Percentiles rank a stretch among this genome's conserved stretches.
Evolutionary conservation across 2,113 vertebrate genomes (phyloP).

Genomic region (Nothocercus julius): DNA sequence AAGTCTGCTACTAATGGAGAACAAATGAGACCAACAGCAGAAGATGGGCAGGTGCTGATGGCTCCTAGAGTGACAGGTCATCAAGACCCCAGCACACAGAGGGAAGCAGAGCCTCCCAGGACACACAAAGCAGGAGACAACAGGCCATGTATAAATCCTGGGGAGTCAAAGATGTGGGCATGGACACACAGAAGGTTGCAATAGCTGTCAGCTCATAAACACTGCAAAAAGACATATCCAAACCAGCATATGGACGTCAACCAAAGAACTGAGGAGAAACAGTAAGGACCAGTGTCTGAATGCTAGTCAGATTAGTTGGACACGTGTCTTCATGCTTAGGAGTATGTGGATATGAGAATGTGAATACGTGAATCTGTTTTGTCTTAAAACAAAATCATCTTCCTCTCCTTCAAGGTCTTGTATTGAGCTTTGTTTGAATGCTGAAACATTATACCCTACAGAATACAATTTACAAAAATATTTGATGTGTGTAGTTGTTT

Average conservation of each 20-base stretch:
- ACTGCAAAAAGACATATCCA: not conserved
- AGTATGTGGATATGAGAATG: not conserved
- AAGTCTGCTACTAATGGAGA: not conserved
- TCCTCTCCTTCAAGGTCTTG: not conserved
- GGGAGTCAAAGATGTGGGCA: not conserved
- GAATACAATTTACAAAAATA: not conserved
- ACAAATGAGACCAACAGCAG: not conserved
- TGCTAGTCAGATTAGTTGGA: not conserved
- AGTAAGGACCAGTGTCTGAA: not conserved
- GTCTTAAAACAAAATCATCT: not conserved
- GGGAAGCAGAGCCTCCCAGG: not conserved
- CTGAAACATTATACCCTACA: rapidly evolving
- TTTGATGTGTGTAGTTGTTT: not conserved
- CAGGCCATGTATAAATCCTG: not conserved
- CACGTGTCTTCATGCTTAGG: not conserved
- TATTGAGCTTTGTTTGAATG: not conserved
- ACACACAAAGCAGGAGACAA: not conserved
- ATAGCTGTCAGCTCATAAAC: not conserved
- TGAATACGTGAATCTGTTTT: not conserved
- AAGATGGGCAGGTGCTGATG: not conserved
- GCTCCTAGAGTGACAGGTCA: not conserved
- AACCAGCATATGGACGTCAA: not conserved
- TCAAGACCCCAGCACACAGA: not conserved
- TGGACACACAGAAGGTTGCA: not conserved
- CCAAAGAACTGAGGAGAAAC: not conserved